Evolutionary conservation across 2,888 invertebrate genomes (phyloP).

Genomic region (Ophioninae sp.): DNA sequence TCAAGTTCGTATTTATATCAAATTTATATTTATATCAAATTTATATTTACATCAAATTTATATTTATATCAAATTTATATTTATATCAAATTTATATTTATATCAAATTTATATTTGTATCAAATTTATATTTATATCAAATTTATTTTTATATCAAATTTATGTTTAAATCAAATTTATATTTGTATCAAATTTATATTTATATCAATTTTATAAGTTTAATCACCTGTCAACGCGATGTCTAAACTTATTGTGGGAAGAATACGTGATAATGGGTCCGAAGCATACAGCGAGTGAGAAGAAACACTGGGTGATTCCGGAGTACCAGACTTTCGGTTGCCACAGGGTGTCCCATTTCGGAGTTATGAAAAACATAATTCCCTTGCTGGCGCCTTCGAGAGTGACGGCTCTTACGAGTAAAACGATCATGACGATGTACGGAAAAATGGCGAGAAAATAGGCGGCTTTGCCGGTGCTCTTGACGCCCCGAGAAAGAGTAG

Average conservation of each 20-base stretch:
- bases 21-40: not conserved
- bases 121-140: not conserved
- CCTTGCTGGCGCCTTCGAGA: constrained; percentile 84
- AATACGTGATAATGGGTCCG: constrained; percentile 84
- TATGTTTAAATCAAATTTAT: too few relatives aligned
- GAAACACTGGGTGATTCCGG: constrained; percentile 85
- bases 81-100: not conserved
- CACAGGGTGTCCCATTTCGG: constrained; percentile 86
- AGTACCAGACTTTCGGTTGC: constrained; percentile 85
- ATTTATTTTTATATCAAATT: not conserved
- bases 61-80: not conserved
- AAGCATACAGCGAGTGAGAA: constrained; percentile 85
- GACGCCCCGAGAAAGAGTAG: constrained; percentile 83
- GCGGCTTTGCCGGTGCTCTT: constrained; percentile 85
- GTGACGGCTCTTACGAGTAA: constrained; percentile 84
- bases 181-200: too few relatives aligned
- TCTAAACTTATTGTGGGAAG: constrained; percentile 84
- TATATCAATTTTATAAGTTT: not conserved
- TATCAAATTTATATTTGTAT: not conserved
- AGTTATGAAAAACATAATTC: constrained; percentile 85
- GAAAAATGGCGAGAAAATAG: constrained; percentile 88
- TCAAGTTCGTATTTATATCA: too few relatives aligned
- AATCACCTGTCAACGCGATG: constrained; percentile 83
- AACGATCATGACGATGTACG: constrained; percentile 84
- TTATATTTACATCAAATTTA: not conserved